Evolutionary conservation across 1,140 invertebrate species (phyloP).

Genomic region (Dysdera silvatica): DNA sequence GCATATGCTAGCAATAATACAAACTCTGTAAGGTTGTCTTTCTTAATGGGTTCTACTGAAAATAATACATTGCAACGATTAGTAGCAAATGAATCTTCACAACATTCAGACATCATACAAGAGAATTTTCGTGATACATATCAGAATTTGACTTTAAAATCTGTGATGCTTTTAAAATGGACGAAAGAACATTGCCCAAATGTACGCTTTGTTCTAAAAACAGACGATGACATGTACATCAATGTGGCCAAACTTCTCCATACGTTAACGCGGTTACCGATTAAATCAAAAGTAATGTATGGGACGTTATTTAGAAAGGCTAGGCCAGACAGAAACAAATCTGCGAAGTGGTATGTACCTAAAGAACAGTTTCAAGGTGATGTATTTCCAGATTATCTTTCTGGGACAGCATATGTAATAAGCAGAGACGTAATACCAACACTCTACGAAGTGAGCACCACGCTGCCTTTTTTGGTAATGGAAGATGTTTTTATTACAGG

Average conservation of each 20-base stretch:
- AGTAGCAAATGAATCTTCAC: constrained; percentile 20
- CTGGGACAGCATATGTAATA: constrained; percentile 74
- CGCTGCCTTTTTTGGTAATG: constrained; percentile 42
- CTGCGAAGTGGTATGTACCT: constrained; percentile 49
- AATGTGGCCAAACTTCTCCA: constrained; percentile 49
- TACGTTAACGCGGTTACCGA: neutral
- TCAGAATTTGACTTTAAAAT: constrained; percentile 41
- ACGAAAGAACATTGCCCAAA: constrained; percentile 56
- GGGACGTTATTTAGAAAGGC: constrained; percentile 68
- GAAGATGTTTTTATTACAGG: constrained; percentile 49
- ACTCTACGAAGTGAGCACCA: neutral
- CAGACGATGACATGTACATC: constrained; percentile 51
- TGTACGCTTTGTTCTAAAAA: constrained; percentile 50
- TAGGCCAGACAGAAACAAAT: constrained; percentile 68
- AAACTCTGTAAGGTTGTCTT: constrained; percentile 21
- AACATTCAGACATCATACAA: constrained; percentile 32
- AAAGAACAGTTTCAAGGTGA: constrained; percentile 65
- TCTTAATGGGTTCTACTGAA: constrained; percentile 24
- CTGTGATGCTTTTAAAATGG: constrained; percentile 39
- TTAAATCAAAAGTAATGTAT: constrained; percentile 47
- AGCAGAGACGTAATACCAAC: constrained; percentile 48
- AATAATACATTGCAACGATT: constrained; percentile 3
- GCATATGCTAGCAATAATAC: constrained; percentile 24
- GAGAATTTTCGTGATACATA: constrained; percentile 40
- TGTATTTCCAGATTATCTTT: constrained; percentile 73